Percentiles rank a stretch among this genome's conserved stretches.
These are phyloP conservation scores for Eidolon dupreanum DNA, from an alignment of 2,797 vertebrate genomes.

Conservation along the genomic window DNA sequence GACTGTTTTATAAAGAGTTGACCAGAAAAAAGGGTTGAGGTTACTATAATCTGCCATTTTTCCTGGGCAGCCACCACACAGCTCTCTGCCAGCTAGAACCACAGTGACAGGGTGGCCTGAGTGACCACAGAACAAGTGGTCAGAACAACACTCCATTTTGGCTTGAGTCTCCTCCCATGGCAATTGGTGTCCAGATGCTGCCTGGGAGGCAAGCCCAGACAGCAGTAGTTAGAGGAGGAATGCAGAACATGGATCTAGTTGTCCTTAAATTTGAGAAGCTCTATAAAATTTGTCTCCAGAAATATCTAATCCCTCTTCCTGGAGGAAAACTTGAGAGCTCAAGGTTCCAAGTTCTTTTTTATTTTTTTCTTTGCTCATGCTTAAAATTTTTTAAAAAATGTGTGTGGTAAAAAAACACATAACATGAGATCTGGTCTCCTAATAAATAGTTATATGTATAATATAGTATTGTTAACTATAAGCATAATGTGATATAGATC, in stretches of 20 bases:
- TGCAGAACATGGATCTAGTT: not conserved
- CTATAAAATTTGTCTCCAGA: not conserved
- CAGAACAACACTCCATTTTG: not conserved
- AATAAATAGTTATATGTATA: not conserved
- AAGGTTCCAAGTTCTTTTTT: not conserved
- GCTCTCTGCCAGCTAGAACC: not conserved
- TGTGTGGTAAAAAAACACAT: not conserved
- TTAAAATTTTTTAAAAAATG: not conserved
- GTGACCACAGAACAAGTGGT: not conserved
- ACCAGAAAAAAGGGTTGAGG: not conserved
- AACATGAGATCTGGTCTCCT: not conserved
- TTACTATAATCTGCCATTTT: not conserved
- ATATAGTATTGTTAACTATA: not conserved
- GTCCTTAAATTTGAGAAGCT: not conserved
- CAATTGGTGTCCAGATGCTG: not conserved
- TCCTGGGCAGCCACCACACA: not conserved
- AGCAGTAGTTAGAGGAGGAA: not conserved
- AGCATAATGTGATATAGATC: not conserved
- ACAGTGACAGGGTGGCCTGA: not conserved
- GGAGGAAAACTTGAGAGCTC: not conserved
- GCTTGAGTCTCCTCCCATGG: not conserved
- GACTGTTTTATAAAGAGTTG: not conserved
- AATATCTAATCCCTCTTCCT: not conserved
- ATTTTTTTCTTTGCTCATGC: not conserved
- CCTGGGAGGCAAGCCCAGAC: not conserved